Conservation (phyloP, 1,140 invertebrate species). For the Drosophila erecta region DNA sequence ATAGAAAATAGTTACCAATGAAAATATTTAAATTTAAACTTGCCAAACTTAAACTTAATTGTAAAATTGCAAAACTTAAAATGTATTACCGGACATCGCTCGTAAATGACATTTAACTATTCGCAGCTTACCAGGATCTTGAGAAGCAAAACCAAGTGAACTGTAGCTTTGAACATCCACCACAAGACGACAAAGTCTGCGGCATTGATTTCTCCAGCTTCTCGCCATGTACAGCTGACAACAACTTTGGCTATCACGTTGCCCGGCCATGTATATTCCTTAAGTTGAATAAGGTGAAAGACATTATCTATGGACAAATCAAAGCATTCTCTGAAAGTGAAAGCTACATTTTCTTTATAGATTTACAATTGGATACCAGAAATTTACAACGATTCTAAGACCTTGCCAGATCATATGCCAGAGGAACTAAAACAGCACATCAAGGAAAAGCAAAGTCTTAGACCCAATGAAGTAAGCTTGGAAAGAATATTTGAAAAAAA, state of each 20-base stretch:
- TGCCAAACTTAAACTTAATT: too few relatives aligned
- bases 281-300: conserved; percentile 90
- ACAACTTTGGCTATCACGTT: conserved; percentile 91
- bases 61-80: too few relatives aligned
- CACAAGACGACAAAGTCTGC: conserved; percentile 72
- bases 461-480: conserved; percentile 75
- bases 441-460: conserved; percentile 76
- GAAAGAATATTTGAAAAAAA: background rate
- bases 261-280: conserved; percentile 93
- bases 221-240: conserved; percentile 86
- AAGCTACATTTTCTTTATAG: conserved; percentile 83
- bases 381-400: conserved; percentile 90
- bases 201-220: conserved; percentile 62
- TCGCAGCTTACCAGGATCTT: conserved; percentile 73
- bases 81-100: background rate
- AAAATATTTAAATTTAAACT: too few relatives aligned
- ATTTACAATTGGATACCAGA: conserved; percentile 93
- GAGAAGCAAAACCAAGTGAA: conserved; percentile 78
- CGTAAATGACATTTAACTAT: background rate
- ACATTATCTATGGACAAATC: too few relatives aligned
- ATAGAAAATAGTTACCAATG: too few relatives aligned
- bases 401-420: conserved; percentile 90
- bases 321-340: background rate
- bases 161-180: conserved; percentile 73
- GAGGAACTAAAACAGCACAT: conserved; percentile 91